Conservation (phyloP, 2,888 invertebrate species). For the Entomobrya proxima region DNA sequence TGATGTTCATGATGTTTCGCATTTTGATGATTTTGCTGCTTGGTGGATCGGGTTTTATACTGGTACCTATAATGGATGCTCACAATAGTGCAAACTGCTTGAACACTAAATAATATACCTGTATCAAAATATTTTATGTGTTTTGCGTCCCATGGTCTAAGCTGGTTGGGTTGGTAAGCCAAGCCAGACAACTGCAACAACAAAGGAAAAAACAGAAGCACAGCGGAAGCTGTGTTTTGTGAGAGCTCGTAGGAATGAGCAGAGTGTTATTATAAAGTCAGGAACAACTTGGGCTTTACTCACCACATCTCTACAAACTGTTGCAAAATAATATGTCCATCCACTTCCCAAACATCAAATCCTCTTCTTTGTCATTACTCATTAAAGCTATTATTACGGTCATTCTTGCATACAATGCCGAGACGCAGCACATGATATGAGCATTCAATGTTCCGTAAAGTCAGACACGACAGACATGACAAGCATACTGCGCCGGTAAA, state of each 20-base stretch:
- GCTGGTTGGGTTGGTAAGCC: background rate
- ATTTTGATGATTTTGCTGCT: slow-evolving; percentile 17
- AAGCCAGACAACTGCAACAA: background rate
- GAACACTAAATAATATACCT: too few species aligned
- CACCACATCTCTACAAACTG: background rate
- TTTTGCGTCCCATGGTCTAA: background rate
- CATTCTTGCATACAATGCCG: slow-evolving; percentile 54
- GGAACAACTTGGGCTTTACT: background rate
- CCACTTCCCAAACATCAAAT: slow-evolving; percentile 19
- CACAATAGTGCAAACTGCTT: background rate
- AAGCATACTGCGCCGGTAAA: background rate
- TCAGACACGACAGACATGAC: background rate
- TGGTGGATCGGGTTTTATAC: too few species aligned
- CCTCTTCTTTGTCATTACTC: slow-evolving; percentile 50
- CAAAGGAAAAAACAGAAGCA: slow-evolving; percentile 4
- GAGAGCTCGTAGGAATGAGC: background rate
- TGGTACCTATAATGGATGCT: too few species aligned
- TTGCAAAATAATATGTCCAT: slow-evolving; percentile 10
- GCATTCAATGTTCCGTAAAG: too few species aligned
- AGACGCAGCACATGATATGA: background rate
- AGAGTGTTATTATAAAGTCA: background rate
- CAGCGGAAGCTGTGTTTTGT: background rate
- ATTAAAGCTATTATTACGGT: slow-evolving; percentile 45
- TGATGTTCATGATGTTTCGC: background rate
- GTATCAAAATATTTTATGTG: too few species aligned